Percentiles rank a stretch among this genome's conserved stretches.
Evolutionary conservation across 2,113 vertebrate genomes (phyloP).

Genomic region (Galeopterus variegatus): DNA sequence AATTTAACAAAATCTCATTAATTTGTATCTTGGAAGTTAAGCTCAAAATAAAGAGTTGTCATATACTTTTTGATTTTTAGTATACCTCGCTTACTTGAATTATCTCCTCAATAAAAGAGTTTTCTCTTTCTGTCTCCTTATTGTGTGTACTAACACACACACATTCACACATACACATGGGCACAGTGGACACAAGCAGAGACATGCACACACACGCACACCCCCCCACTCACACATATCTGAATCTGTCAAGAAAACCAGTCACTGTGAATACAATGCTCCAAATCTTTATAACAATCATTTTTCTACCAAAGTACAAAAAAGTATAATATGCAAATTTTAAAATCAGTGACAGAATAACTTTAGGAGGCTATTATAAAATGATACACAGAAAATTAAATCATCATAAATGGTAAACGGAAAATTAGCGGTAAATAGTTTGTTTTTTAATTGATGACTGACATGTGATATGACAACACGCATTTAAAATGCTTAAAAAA

Average conservation of each 20-base stretch:
- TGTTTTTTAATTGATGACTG: not conserved
- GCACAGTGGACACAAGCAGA: not conserved
- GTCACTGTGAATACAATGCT: not conserved
- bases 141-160: not conserved
- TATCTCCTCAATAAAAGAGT: not conserved
- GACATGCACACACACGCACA: not conserved
- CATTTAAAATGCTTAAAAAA: not conserved
- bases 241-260: constrained; percentile 17
- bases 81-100: constrained; percentile 16
- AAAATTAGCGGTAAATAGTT: not conserved
- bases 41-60: not conserved
- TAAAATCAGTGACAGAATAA: not conserved
- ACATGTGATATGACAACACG: not conserved
- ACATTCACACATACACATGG: not conserved
- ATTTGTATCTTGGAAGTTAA: not conserved
- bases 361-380: not conserved
- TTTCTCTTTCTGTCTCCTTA: not conserved
- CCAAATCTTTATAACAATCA: not conserved
- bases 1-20: not conserved
- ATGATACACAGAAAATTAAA: not conserved
- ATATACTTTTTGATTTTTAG: not conserved
- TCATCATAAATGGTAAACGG: constrained; percentile 3
- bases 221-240: not conserved
- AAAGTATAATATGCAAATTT: not conserved
- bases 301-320: constrained; percentile 1